Base-by-base conservation (phyloP, 2,797 vertebrate genomes). In the Uromys caudimaculatus region DNA sequence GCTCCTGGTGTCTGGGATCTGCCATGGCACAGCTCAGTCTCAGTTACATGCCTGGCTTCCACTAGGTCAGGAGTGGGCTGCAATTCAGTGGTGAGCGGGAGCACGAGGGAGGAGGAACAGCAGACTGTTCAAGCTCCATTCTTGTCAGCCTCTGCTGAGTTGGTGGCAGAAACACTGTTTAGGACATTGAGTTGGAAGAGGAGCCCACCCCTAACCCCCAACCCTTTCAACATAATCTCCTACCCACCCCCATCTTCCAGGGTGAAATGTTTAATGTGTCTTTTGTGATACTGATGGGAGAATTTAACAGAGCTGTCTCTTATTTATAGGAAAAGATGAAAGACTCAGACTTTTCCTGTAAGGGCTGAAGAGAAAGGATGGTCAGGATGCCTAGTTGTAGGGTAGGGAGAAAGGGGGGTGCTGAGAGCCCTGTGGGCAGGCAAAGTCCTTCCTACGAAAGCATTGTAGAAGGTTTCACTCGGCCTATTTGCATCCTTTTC, bases 281-380 rank as follows among this genome's bases (percentile, higher is more conserved):
- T 90, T 91, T 60, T 89, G 52, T 56, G 94, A 73, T 38, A 86
- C 24, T 58, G 93, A 58, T 76, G 67, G 67, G 62, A 78, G 77
- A 71, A 44, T 17, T 41, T 93, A n/a, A 71, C 0, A 17, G 52
- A 29, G 2, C 84, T 89, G 21, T 38, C 50, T 89, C 29, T 44
- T 17, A 24, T 76, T 91, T 95, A 52, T 4, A 67, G 52, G 52
- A 95, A 89, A 41, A 92, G 32, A 62, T 56, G 60, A 62, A 91
- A 29, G 79, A 62, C 47, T 79, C 35, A 6, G 58, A 52, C 16
- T 41, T 94, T 78, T 91, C 69, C 79, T 77, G 27, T 67, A 62
- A 94, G 27, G 41, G 29, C 10, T n/a, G 4, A 16, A 9, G 58
- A 9, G 58, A 85, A 7, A 91, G 81, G 64, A 67, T 50, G 47